A percentile compares a stretch with the other conserved stretches of the same genome.
Evolutionary conservation across 2,113 vertebrate genomes (phyloP).

Genomic region (Tricholaema leucomelas): DNA sequence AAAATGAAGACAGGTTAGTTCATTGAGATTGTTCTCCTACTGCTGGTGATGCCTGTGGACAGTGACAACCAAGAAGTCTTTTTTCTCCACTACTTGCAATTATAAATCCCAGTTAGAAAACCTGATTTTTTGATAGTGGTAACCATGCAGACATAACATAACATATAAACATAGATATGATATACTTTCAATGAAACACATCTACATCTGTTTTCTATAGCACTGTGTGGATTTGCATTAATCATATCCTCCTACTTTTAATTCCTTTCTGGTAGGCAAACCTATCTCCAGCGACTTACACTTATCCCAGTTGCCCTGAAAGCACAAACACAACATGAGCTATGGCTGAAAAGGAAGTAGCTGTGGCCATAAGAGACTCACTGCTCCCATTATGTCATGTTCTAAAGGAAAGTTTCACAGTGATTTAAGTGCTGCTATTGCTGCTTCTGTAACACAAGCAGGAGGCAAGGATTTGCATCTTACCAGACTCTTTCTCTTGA

Average conservation of each 20-base stretch:
- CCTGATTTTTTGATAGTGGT: background rate
- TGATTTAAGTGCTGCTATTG: constrained; percentile 51
- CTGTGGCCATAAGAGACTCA: constrained; percentile 29
- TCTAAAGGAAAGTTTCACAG: constrained; percentile 9
- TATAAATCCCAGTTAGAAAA: background rate
- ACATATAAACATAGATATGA: background rate
- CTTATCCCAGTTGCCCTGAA: background rate
- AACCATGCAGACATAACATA: background rate
- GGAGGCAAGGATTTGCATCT: background rate
- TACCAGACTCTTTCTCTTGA: background rate
- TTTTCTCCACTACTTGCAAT: background rate
- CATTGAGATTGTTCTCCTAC: background rate
- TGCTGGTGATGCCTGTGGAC: background rate
- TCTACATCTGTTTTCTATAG: constrained; percentile 41
- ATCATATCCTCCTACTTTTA: constrained; percentile 47
- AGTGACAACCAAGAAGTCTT: background rate
- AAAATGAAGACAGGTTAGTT: background rate
- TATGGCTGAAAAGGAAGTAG: constrained; percentile 34
- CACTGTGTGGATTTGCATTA: background rate
- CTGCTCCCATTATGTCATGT: constrained; percentile 56
- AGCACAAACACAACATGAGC: constrained; percentile 4
- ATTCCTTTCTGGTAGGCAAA: constrained; percentile 32
- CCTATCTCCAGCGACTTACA: background rate
- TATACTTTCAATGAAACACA: background rate
- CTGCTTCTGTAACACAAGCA: background rate